Base-by-base conservation (phyloP, 2,888 invertebrate genomes). In the Philopedon plagiatum region DNA sequence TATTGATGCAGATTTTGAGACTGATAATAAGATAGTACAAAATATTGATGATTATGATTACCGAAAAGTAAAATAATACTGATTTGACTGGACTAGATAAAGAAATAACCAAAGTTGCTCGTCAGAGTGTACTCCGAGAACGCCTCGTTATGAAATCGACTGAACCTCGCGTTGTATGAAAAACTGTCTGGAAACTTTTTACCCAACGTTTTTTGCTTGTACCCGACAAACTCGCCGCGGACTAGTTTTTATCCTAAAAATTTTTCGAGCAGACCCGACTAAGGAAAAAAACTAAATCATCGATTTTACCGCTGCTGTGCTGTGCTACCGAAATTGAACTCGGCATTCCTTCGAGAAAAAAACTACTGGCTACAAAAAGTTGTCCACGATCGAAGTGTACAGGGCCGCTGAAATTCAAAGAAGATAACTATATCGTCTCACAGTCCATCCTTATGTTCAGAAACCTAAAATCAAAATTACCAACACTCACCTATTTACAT, bases 181-280 rank as follows among this genome's bases (percentile, higher is more conserved):
- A 83, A 84, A 84, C 83, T 81, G 83, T 82, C 83, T 82, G 81
- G 80, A 77, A 78, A 80, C 81, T 84, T 82, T 84, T 84, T 83
- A 81, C 78, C 78, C 79, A 79, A 78, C 78, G 75, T 77, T 83
- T 83, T 84, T 83, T 83, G 82, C 69, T 67, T 58, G 71, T 75
- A 71, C 75, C 78, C 78, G 77, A 78, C 77, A 76, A 78, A 77
- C 84, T 83, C 81, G 83, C 80, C 81, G 81, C 81, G 83, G 83
- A 83, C 83, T 82, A 80, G 82, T 84, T 84, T 85, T 84, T 84
- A 78, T 79, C 79, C 79, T 74, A 77, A 81, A 81, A 83, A 83
- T 83, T 84, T 84, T 82, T 80, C 79, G 78, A 76, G 80, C 79
- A 63, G 65, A 65, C 72, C 66, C 69, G 73, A 64, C 71, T 75